These are phyloP conservation scores for Scaptomyza tumidula DNA, from an alignment of 2,888 invertebrate genomes.

Conservation along the genomic window DNA sequence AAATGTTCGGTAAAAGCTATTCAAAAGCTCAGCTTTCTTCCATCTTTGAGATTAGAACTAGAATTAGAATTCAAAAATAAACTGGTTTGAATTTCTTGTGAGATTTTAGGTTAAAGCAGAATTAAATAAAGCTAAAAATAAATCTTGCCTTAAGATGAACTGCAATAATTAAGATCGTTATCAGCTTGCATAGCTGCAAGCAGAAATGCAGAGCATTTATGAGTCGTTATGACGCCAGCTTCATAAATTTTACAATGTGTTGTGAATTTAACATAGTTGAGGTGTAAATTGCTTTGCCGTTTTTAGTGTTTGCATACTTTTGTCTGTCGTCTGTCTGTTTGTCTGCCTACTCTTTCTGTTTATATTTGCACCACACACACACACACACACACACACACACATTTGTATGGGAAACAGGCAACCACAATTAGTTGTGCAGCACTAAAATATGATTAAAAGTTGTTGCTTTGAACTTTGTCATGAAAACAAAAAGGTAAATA, in stretches of 20 bases:
- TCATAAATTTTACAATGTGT: constrained; percentile 28
- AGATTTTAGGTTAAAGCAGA: no score
- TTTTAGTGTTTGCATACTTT: constrained; percentile 24
- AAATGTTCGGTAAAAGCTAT: no score
- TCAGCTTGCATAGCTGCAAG: background rate
- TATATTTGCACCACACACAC: constrained; percentile 7
- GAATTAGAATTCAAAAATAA: no score
- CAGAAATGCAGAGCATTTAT: constrained; percentile 36
- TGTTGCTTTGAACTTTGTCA: constrained; percentile 32
- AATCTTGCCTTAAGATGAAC: background rate
- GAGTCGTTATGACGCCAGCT: constrained; percentile 17
- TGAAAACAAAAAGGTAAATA: constrained; percentile 8
- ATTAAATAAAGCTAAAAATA: no score
- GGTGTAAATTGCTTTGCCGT: constrained; percentile 73
- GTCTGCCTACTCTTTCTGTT: constrained; percentile 12
- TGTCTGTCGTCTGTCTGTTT: background rate
- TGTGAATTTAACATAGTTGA: constrained; percentile 60
- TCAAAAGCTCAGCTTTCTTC: no score
- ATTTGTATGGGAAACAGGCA: background rate
- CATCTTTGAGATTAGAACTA: no score
- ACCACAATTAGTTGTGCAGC: constrained; percentile 65
- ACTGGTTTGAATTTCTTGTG: no score
- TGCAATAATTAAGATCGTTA: background rate
- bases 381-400: constrained; percentile 6
- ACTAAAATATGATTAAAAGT: constrained; percentile 77